Percentiles rank a stretch among this genome's conserved stretches.
phyloP scores from a whole-genome alignment of 2,888 invertebrate species.

The Eumacrocentrus americanus region DNA sequence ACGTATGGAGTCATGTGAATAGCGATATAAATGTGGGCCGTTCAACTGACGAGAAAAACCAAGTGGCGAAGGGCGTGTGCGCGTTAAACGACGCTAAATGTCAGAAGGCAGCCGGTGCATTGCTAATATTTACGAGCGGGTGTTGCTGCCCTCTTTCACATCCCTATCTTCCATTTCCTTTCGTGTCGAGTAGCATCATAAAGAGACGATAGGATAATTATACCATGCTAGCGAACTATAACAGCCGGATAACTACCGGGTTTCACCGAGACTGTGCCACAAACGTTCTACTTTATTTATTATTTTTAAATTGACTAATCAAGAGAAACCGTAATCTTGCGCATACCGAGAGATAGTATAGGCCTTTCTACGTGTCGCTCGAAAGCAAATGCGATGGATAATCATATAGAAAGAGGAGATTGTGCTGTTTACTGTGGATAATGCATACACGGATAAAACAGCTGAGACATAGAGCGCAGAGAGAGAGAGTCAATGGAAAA shows the following conservation, averaged over 20 bases:
- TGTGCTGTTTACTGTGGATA: conserved; percentile 32
- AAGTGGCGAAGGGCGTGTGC: conserved; percentile 20
- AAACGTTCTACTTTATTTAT: background rate
- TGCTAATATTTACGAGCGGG: conserved; percentile 20
- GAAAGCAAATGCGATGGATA: background rate
- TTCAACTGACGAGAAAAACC: conserved; percentile 2
- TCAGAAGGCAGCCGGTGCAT: too few species aligned
- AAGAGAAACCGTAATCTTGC: too few species aligned
- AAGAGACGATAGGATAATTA: too few species aligned
- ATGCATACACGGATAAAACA: conserved; percentile 30
- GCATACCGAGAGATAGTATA: background rate
- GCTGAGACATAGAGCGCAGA: background rate
- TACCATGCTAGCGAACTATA: background rate
- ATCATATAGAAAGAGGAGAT: conserved; percentile 3
- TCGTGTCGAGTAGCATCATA: too few species aligned
- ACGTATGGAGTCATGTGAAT: too few species aligned
- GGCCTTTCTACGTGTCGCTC: too few species aligned
- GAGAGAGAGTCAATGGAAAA: background rate
- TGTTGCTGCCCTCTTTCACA: background rate
- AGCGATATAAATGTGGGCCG: background rate
- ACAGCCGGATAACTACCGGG: background rate
- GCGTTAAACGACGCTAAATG: conserved; percentile 22
- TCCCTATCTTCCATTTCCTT: too few species aligned
- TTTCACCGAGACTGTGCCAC: background rate
- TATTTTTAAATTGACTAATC: background rate